Percentiles rank a stretch among this genome's conserved stretches.
Conservation (phyloP, 1,140 invertebrate species). For the Drosophila grimshawi region DNA sequence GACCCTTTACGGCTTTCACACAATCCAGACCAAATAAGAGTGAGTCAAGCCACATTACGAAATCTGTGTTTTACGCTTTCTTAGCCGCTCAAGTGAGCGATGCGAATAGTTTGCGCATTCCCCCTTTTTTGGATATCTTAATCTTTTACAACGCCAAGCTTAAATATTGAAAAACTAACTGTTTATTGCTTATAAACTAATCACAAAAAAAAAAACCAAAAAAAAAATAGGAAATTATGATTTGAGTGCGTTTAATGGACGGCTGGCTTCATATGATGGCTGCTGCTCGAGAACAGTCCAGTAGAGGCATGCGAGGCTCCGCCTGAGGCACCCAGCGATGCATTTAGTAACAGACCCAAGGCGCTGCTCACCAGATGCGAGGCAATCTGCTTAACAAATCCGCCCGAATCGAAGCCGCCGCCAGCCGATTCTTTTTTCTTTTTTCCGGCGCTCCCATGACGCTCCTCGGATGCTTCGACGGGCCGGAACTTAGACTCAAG, state of each 20-base stretch:
- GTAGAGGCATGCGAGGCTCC: conserved; percentile 74
- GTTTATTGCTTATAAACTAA: conserved; percentile 27
- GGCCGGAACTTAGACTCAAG: conserved; percentile 71
- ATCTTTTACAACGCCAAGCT: background rate
- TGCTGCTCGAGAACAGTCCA: conserved; percentile 73
- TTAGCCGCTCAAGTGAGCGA: conserved; percentile 54
- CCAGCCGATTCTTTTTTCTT: conserved; percentile 49
- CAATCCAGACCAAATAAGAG: conserved; percentile 1
- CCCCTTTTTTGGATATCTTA: conserved; percentile 2
- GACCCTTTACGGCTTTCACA: conserved; percentile 36
- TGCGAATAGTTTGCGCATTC: background rate
- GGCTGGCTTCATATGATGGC: conserved; percentile 40
- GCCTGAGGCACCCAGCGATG: conserved; percentile 73
- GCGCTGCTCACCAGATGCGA: conserved; percentile 74
- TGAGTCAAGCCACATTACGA: conserved; percentile 6
- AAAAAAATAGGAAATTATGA: conserved; percentile 32
- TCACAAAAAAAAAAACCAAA: conserved; percentile 24
- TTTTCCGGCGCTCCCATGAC: conserved; percentile 57
- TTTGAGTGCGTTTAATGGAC: background rate
- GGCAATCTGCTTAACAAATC: conserved; percentile 77
- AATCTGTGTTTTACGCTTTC: conserved; percentile 63
- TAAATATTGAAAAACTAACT: conserved; percentile 7
- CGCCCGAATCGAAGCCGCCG: conserved; percentile 68
- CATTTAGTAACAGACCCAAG: conserved; percentile 73
- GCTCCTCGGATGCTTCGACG: conserved; percentile 52